A percentile compares a stretch with the other conserved stretches of the same genome.
These are phyloP conservation scores for Tapirus indicus DNA, from an alignment of 2,797 vertebrate species.

Conservation along the genomic window DNA sequence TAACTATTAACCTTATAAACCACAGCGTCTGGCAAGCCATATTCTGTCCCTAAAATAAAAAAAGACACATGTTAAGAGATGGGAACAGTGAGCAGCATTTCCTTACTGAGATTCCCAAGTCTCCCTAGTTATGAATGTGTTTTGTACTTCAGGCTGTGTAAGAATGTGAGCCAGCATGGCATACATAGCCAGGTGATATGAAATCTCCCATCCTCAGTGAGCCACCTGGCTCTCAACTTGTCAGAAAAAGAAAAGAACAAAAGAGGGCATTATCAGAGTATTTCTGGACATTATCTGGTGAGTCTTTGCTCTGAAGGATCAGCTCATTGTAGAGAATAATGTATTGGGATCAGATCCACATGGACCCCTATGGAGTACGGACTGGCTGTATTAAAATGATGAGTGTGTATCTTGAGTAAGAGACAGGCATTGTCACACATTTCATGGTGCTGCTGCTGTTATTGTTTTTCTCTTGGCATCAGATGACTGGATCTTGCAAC, in stretches of 20 bases:
- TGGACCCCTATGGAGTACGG: rapidly evolving
- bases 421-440: background rate
- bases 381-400: background rate
- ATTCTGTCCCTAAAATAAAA: background rate
- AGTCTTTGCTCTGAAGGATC: background rate
- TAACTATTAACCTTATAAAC: background rate
- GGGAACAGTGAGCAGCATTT: background rate
- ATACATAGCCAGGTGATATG: background rate
- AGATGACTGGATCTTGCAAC: background rate
- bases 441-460: background rate
- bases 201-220: background rate
- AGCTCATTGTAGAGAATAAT: background rate
- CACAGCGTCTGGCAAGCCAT: background rate
- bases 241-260: background rate
- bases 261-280: background rate
- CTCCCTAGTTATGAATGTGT: background rate
- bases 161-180: background rate
- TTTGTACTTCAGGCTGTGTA: background rate
- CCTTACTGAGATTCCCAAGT: background rate
- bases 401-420: background rate
- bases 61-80: background rate
- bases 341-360: background rate
- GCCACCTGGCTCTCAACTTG: background rate
- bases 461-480: background rate
- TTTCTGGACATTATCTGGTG: background rate